Evolutionary conservation across 2,888 invertebrate genomes (phyloP).

Genomic region (Lissocephala sabroskyi): DNA sequence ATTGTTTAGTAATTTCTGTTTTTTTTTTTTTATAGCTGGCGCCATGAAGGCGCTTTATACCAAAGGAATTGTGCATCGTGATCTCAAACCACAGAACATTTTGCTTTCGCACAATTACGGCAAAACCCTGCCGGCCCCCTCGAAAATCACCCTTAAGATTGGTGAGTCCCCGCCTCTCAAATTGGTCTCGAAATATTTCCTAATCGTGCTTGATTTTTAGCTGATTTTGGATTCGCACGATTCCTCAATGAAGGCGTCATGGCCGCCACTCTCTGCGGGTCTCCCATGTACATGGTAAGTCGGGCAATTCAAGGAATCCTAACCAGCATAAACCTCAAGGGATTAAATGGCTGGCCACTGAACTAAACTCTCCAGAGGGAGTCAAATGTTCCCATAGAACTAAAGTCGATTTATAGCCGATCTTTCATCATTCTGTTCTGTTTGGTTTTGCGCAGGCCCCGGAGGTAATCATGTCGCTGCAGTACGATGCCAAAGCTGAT

Average conservation of each 20-base stretch:
- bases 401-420: too few species aligned
- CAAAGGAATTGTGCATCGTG: conserved; percentile 98
- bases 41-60: conserved; percentile 98
- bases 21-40: conserved; percentile 78
- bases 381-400: too few species aligned
- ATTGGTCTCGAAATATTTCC: not conserved
- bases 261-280: conserved; percentile 99
- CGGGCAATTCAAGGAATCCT: too few species aligned
- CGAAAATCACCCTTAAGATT: conserved; percentile 94
- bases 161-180: conserved; percentile 81
- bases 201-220: conserved; percentile 71
- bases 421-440: too few species aligned
- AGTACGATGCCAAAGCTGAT: conserved; percentile 99
- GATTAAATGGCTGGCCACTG: too few species aligned
- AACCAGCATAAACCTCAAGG: too few species aligned
- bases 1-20: conserved; percentile 3
- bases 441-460: too few species aligned
- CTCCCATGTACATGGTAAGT: conserved; percentile 99
- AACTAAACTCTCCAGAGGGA: too few species aligned
- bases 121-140: conserved; percentile 75
- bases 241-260: conserved; percentile 99
- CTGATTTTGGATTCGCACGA: conserved; percentile 99
- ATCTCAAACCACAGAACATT: conserved; percentile 99
- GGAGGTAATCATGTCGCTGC: conserved; percentile 98
- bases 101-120: conserved; percentile 84